phyloP scores from a whole-genome alignment of 2,113 vertebrate species.

The Cyrtonyx montezumae region DNA sequence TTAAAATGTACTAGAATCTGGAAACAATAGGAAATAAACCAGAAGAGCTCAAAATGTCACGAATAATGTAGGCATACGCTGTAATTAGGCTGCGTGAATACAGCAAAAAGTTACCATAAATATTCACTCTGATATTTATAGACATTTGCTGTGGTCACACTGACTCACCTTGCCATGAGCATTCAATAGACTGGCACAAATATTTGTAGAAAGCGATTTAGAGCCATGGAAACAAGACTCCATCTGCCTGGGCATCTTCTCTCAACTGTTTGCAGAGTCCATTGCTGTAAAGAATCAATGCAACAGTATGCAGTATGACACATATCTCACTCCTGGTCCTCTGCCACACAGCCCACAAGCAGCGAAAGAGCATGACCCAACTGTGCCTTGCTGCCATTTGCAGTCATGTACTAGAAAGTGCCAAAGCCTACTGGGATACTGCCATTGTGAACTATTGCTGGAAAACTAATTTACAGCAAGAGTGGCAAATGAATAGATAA shows the following conservation, averaged over 20 bases:
- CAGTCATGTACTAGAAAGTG: neutral
- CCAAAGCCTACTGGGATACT: neutral
- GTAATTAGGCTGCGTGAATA: neutral
- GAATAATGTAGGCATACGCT: neutral
- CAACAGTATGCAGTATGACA: neutral
- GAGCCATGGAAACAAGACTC: constrained; percentile 37
- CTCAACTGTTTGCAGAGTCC: neutral
- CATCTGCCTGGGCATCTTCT: neutral
- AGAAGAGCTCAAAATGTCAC: constrained; percentile 23
- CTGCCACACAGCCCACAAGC: neutral
- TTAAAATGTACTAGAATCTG: constrained; percentile 1
- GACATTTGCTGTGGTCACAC: neutral
- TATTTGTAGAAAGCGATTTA: constrained; percentile 37
- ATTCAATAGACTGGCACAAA: constrained; percentile 13
- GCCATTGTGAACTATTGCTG: neutral
- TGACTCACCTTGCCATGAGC: constrained; percentile 29
- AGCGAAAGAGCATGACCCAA: neutral
- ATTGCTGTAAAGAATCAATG: neutral
- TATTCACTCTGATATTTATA: constrained; percentile 7
- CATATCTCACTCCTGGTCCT: neutral
- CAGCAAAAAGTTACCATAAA: neutral
- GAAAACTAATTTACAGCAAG: neutral
- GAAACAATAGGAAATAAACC: constrained; percentile 35
- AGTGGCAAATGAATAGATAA: neutral
- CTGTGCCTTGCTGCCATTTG: neutral